A percentile compares a stretch with the other conserved stretches of the same genome.
Evolutionary conservation across 2,888 invertebrate genomes (phyloP).

Genomic region (Nymphalis urticae): DNA sequence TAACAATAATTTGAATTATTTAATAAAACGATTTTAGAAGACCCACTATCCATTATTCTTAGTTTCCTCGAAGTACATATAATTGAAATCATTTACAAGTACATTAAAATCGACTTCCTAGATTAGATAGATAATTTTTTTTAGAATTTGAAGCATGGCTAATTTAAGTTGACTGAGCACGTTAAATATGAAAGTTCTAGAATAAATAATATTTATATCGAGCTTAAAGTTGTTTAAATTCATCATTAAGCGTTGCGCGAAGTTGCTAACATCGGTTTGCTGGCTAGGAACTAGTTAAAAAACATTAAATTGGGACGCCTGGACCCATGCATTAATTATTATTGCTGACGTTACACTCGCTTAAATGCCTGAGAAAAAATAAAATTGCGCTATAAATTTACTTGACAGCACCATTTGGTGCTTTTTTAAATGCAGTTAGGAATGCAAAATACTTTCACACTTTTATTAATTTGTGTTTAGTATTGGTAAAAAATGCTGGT

Average conservation of each 20-base stretch:
- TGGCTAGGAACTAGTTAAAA: constrained; percentile 67
- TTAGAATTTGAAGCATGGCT: no score
- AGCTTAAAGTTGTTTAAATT: constrained; percentile 21
- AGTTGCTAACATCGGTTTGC: constrained; percentile 47
- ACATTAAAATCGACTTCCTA: no score
- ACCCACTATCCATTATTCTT: no score
- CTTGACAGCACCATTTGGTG: constrained; percentile 16
- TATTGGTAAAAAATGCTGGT: constrained; percentile 1
- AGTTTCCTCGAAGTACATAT: no score
- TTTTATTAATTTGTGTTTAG: background rate
- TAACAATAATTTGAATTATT: no score
- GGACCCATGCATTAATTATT: constrained; percentile 68
- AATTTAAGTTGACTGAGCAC: background rate
- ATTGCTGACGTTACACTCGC: constrained; percentile 48
- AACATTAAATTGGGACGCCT: constrained; percentile 69
- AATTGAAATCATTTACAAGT: no score
- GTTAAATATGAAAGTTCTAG: background rate
- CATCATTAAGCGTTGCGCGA: constrained; percentile 10
- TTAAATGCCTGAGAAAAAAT: constrained; percentile 59
- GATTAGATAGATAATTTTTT: no score
- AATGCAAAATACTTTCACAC: constrained; percentile 10
- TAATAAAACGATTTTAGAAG: no score
- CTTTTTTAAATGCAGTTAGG: constrained; percentile 5
- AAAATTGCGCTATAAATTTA: constrained; percentile 26
- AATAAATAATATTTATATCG: background rate